Base-by-base conservation (phyloP, 1,140 invertebrate species). In the Ericerus pela region DNA sequence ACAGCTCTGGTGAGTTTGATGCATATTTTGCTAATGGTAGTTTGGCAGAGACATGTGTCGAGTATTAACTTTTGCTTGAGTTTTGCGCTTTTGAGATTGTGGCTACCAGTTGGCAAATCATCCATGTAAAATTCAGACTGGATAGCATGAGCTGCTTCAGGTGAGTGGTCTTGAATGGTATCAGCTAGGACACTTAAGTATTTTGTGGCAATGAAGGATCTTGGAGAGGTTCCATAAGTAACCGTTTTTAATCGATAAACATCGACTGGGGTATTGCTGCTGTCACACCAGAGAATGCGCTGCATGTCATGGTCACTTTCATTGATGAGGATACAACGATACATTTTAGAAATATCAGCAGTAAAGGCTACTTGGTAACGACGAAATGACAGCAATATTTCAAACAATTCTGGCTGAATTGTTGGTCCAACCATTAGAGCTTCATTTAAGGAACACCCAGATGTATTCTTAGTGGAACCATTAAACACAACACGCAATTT, bases 171-270 rank as follows among this genome's bases (percentile, higher is more conserved):
- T 31, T 12, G 10, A 18, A 54, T 54, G 8, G 30, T n/a, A 12
- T 31, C 26, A 3, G 16, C 30, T 14, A 24, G 24, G 20, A 22
- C 33, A 5, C 20, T 11, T 11, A 54, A n/a, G 18, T 33, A 54
- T 10, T 20, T 31, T 3, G 53, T 54, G 16, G 20, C 10, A 24
- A 54, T 36, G 26, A 37, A 54, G 6, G 53, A 37, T 14, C 30
- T 24, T 6, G 53, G 20, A 14, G 36, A 12, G 8, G 31, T n/a
- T 26, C 31, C 53, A 20, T 54, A 54, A 24, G 33, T 54, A 8
- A 54, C 16, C 22, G 53, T 54, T 24, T 54, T 54, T 38, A 54
- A 27, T 11, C 26, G 30, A 38, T 38, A 54, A 36, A 54, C 36
- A 16, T 33, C 29, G 27, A 54, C 27, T 31, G 18, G 33, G 4